These are phyloP conservation scores for Chrysochloris asiatica DNA, from an alignment of 2,113 vertebrate species.

Conservation along the genomic window DNA sequence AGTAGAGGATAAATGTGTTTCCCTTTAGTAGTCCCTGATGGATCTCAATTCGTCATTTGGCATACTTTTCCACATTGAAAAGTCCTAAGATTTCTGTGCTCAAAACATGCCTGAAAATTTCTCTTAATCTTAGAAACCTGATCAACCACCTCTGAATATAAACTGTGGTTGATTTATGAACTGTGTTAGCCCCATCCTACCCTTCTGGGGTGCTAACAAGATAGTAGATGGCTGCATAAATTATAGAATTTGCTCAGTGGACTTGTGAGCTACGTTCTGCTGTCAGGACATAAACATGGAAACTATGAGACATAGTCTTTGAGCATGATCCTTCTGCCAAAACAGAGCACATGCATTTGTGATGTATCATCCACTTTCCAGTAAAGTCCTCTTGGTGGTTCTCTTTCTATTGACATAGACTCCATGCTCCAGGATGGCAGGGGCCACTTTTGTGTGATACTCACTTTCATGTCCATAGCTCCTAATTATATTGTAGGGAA, in stretches of 20 bases:
- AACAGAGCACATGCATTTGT: conserved; percentile 7
- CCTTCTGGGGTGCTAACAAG: background rate
- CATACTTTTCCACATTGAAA: background rate
- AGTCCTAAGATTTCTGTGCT: background rate
- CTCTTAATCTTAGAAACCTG: conserved; percentile 30
- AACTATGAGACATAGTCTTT: conserved; percentile 57
- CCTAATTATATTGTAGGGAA: background rate
- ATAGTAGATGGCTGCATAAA: background rate
- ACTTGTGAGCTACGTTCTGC: no score
- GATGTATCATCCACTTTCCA: conserved; percentile 33
- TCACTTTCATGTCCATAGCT: background rate
- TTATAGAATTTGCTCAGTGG: conserved; percentile 10
- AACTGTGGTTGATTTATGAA: background rate
- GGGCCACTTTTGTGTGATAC: background rate
- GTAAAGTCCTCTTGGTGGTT: no score
- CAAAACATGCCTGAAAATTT: background rate
- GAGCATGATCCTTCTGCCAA: conserved; percentile 37
- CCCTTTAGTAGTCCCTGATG: background rate
- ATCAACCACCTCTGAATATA: background rate
- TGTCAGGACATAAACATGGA: conserved; percentile 44
- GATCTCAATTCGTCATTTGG: background rate
- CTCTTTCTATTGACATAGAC: background rate
- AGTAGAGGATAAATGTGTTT: background rate
- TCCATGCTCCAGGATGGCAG: background rate
- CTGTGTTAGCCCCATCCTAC: background rate